A percentile compares a stretch with the other conserved stretches of the same genome.
Conservation (phyloP, 2,797 vertebrate species). For the Sebastes melanostomus region DNA sequence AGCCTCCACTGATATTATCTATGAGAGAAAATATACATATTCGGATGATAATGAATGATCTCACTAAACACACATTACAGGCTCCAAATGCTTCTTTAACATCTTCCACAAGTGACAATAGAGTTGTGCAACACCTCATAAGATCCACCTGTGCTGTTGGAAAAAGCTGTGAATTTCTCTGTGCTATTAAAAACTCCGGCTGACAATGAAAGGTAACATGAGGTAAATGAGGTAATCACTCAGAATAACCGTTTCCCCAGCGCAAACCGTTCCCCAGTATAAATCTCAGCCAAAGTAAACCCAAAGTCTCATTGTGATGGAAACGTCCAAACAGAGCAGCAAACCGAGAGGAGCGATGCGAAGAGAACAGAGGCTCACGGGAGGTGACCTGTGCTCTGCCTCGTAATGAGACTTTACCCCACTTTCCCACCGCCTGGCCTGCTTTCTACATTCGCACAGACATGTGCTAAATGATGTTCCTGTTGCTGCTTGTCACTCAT, state of each 20-base stretch:
- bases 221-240: constrained; percentile 52
- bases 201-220: constrained; percentile 33
- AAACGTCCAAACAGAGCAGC: constrained; percentile 57
- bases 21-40: background rate
- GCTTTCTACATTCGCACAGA: constrained; percentile 64
- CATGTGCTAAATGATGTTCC: constrained; percentile 55
- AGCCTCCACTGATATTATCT: background rate
- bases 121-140: background rate
- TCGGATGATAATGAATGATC: background rate
- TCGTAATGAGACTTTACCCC: constrained; percentile 77
- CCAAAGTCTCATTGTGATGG: constrained; percentile 27
- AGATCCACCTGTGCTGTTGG: background rate
- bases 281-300: constrained; percentile 51
- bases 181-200: constrained; percentile 22
- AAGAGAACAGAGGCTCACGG: constrained; percentile 57
- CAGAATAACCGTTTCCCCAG: constrained; percentile 32
- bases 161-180: constrained; percentile 1
- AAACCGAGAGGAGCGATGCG: constrained; percentile 39
- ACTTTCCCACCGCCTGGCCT: constrained; percentile 62
- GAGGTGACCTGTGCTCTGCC: constrained; percentile 71
- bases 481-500: constrained; percentile 49
- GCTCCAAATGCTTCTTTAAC: background rate
- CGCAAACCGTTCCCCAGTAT: background rate
- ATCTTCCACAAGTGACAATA: background rate
- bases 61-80: background rate